A percentile compares a stretch with the other conserved stretches of the same genome.
Conservation (phyloP, 2,888 invertebrate genomes). For the Drosophila histrio region DNA sequence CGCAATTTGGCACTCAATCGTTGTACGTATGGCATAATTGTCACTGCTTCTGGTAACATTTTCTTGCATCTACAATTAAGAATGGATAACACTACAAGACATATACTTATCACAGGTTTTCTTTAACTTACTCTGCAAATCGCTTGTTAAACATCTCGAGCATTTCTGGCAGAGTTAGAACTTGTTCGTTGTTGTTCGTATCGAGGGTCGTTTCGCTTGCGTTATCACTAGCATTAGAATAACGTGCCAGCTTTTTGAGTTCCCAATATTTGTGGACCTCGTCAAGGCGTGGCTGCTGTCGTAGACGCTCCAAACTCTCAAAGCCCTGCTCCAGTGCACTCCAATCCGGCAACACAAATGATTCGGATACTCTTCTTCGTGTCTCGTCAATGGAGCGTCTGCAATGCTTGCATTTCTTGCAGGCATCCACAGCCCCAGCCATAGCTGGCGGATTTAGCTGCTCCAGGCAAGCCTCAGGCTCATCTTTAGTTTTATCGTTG, state of each 20-base stretch:
- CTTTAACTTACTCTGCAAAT: slow-evolving; percentile 27
- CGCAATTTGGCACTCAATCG: slow-evolving; percentile 39
- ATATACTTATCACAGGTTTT: not conserved
- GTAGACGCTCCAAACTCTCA: slow-evolving; percentile 49
- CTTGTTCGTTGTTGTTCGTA: not conserved
- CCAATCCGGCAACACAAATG: slow-evolving; percentile 58
- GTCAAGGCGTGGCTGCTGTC: slow-evolving; percentile 42
- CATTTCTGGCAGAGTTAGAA: slow-evolving; percentile 20
- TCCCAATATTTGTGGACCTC: slow-evolving; percentile 65
- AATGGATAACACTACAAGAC: not conserved
- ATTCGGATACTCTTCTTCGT: slow-evolving; percentile 5
- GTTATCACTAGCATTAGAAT: slow-evolving; percentile 8
- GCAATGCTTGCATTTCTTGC: slow-evolving; percentile 66
- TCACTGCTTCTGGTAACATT: not conserved
- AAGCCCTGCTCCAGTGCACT: slow-evolving; percentile 31
- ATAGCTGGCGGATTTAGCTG: slow-evolving; percentile 15
- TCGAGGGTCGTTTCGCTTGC: not conserved
- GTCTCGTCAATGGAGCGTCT: slow-evolving; percentile 47
- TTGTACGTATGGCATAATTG: slow-evolving; percentile 26
- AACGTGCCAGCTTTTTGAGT: slow-evolving; percentile 26
- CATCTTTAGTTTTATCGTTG: not conserved
- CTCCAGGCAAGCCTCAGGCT: slow-evolving; percentile 37
- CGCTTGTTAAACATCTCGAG: slow-evolving; percentile 5
- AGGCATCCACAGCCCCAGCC: slow-evolving; percentile 40
- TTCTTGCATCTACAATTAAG: slow-evolving; percentile 2